Conservation (phyloP, 2,888 invertebrate genomes). For the Diaperis boleti region DNA sequence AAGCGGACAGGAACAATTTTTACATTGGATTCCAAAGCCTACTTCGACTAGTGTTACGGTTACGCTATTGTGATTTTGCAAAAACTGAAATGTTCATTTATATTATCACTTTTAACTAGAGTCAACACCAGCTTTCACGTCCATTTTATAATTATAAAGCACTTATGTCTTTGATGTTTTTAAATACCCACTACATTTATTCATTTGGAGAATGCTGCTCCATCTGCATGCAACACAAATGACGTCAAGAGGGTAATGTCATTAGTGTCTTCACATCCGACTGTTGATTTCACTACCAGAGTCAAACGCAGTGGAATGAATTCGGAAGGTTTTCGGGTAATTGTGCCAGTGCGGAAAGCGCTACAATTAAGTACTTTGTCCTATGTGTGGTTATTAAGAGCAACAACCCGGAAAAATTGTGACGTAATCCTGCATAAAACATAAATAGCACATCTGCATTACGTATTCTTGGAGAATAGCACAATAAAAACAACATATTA, state of each 20-base stretch:
- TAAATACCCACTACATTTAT: too few species aligned
- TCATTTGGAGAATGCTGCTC: too few species aligned
- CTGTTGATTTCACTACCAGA: not conserved
- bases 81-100: too few species aligned
- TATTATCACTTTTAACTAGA: too few species aligned
- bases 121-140: too few species aligned
- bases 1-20: too few species aligned
- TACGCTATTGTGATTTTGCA: too few species aligned
- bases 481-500: conserved; percentile 3
- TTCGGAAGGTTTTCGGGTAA: not conserved
- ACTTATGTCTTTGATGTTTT: too few species aligned
- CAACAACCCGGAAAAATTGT: conserved; percentile 20
- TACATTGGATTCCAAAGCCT: too few species aligned
- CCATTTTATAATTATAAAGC: too few species aligned
- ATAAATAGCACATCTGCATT: not conserved
- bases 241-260: not conserved
- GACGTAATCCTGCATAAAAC: not conserved
- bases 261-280: not conserved
- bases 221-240: not conserved
- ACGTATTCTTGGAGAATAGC: not conserved
- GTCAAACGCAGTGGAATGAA: conserved; percentile 1
- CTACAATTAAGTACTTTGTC: conserved; percentile 1
- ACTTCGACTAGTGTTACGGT: too few species aligned
- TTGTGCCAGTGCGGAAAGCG: conserved; percentile 9
- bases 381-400: conserved; percentile 12